phyloP scores from a whole-genome alignment of 2,888 invertebrate species.

The Agrypnus murinus region DNA sequence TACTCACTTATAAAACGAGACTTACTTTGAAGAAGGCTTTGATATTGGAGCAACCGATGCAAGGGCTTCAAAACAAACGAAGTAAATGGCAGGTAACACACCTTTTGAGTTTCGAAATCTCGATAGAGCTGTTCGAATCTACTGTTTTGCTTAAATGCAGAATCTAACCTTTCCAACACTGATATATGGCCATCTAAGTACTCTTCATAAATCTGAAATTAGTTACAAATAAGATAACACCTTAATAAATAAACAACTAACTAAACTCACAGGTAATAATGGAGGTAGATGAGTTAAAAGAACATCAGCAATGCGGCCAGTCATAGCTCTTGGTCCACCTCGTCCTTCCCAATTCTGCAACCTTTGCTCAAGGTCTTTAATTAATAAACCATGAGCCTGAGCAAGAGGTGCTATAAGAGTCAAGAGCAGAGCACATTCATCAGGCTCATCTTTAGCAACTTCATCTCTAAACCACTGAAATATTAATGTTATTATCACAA shows the following conservation, averaged over 20 bases:
- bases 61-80: conserved; percentile 88
- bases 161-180: conserved; percentile 87
- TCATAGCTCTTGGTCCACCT: conserved; percentile 69
- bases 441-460: conserved; percentile 74
- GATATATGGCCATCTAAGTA: conserved; percentile 84
- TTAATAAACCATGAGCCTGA: conserved; percentile 86
- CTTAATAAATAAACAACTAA: not conserved
- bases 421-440: conserved; percentile 76
- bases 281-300: conserved; percentile 81
- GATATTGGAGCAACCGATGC: conserved; percentile 90
- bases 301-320: conserved; percentile 84
- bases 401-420: conserved; percentile 82
- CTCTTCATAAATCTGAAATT: conserved; percentile 78
- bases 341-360: conserved; percentile 84
- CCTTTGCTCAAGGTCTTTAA: conserved; percentile 85
- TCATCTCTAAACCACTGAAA: conserved; percentile 85
- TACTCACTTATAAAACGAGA: too few relatives aligned
- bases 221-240: conserved; percentile 19
- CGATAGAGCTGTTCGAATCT: conserved; percentile 82
- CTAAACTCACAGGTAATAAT: conserved; percentile 73
- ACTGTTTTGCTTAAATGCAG: conserved; percentile 81
- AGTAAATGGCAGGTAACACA: conserved; percentile 90
- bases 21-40: conserved; percentile 84
- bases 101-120: conserved; percentile 87
- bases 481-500: conserved; percentile 27